Conservation (phyloP, 2,113 vertebrate genomes). For the Clarias magur region DNA sequence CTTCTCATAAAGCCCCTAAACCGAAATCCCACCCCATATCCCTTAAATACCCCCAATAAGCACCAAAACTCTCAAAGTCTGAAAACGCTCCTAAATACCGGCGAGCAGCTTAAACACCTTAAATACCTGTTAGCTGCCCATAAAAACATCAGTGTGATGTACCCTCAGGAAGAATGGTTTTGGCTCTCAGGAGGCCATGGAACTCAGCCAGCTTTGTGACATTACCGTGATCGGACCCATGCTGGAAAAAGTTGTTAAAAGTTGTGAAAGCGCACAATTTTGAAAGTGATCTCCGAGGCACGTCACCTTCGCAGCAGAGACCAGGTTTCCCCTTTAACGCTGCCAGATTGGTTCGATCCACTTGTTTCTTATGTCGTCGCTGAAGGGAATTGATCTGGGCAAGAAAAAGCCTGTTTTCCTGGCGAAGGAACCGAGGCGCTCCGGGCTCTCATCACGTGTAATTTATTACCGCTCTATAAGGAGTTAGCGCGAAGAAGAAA, state of each 20-base stretch:
- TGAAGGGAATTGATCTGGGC: constrained; percentile 8
- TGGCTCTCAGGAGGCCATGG: not conserved
- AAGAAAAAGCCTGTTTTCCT: constrained; percentile 13
- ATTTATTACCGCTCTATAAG: not conserved
- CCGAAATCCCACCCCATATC: not conserved
- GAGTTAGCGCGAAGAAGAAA: not conserved
- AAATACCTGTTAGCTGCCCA: not conserved
- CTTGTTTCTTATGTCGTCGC: not conserved
- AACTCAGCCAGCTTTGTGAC: not conserved
- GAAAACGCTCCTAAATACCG: not conserved
- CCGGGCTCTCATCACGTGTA: not conserved
- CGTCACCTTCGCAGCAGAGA: not conserved
- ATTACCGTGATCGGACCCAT: not conserved
- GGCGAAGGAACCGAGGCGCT: not conserved
- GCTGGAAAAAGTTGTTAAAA: not conserved
- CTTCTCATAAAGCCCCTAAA: not conserved
- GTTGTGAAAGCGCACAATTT: not conserved
- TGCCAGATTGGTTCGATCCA: constrained; percentile 15
- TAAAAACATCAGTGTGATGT: not conserved
- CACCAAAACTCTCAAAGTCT: not conserved
- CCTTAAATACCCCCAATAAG: not conserved
- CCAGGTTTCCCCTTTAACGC: not conserved
- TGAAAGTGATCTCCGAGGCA: not conserved
- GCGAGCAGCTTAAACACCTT: too few relatives aligned
- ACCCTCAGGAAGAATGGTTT: not conserved